Base-by-base conservation (phyloP, 2,888 invertebrate genomes). In the Eristalis tenax region DNA sequence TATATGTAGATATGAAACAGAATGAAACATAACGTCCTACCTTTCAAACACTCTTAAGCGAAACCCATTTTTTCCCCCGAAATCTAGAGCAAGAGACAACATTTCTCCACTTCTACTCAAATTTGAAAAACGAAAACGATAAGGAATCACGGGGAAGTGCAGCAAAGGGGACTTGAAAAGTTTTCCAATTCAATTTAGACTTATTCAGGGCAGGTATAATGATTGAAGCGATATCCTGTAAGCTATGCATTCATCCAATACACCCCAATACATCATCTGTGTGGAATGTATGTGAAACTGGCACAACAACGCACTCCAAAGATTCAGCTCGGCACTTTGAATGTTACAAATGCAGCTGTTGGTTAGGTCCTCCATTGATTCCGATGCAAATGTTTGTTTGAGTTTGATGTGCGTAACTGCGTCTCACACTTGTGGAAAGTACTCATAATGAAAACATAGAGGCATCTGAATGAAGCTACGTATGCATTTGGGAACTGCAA, bases 251-350 rank as follows among this genome's bases (percentile, higher is more conserved):
- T 64, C 57, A 22, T 23, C 8, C 74, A 40, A 76, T 68, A 50
- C 50, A 22, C 38, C 5, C 64, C n/a, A n/a, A n/a, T n/a, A n/a
- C n/a, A n/a, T 13, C 40, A 11, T n/a, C 22, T 32, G 18, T 18
- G 18, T 23, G 11, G 59, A 18, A 64, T 40, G 22, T 69, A 69
- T 81, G 68, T 26, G 61, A 77, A 85, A 70, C 77, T 85, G 64
- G 85, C 64, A 85, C 85, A 85, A 85, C 73, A 85, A 77, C 82
- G 77, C 65, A 82, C 85, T 85, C 43, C 28, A 82, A 69, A 77
- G 65, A 82, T 82, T 68, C 70, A 74, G 68, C 40, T 69, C 43
- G 22, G 61, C 68, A 56, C 56, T 85, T 61, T 76, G n/a, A 32
- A 57, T 77, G 56, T 68, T 63, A 50, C 69, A 74, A 81, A 74